These are phyloP conservation scores for Megaceryle alcyon DNA, from an alignment of 2,797 vertebrate species.

Conservation along the genomic window DNA sequence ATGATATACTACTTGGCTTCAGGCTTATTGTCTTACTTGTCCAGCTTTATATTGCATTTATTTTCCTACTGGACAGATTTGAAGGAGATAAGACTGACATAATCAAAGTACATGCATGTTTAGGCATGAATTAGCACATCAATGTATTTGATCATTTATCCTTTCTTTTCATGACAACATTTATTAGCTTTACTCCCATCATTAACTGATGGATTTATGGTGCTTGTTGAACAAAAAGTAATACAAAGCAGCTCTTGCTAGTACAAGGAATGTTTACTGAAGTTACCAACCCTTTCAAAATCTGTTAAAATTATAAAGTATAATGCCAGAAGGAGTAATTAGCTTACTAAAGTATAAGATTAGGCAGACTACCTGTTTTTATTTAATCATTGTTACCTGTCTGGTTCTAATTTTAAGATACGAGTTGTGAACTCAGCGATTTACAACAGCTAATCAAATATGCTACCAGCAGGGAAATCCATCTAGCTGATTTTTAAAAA, in stretches of 20 bases:
- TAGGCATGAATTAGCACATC: not conserved
- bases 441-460: not conserved
- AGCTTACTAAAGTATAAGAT: not conserved
- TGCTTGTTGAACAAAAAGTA: not conserved
- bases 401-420: not conserved
- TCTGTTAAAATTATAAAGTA: slow-evolving; percentile 38
- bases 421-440: not conserved
- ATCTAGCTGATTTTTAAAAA: not conserved
- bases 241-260: not conserved
- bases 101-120: not conserved
- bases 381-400: not conserved
- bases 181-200: slow-evolving; percentile 3
- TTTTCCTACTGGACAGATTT: not conserved
- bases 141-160: not conserved
- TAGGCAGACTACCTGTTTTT: not conserved
- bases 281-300: slow-evolving; percentile 16
- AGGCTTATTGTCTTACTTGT: not conserved
- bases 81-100: not conserved
- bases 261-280: not conserved
- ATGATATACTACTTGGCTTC: not conserved
- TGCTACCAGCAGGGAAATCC: not conserved
- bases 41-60: not conserved
- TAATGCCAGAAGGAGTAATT: slow-evolving; percentile 1
- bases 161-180: not conserved
- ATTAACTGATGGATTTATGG: slow-evolving; percentile 1